phyloP scores from a whole-genome alignment of 2,888 invertebrate species.

The Sussaba pulchella region DNA sequence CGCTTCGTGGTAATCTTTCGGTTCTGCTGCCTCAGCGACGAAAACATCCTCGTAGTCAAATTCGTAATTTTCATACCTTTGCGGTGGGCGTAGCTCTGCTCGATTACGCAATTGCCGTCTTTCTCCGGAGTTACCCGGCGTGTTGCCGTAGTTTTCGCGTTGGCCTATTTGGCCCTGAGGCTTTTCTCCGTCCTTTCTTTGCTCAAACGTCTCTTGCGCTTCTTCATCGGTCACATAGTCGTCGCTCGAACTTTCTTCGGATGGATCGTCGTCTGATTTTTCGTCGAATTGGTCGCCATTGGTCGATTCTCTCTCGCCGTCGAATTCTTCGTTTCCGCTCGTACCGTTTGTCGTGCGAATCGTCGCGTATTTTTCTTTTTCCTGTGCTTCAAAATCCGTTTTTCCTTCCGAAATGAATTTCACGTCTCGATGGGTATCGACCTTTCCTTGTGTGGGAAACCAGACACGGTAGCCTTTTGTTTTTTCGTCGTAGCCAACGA shows the following conservation, averaged over 20 bases:
- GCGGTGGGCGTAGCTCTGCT: slow-evolving; percentile 1
- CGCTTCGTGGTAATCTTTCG: slow-evolving; percentile 31
- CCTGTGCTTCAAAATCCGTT: not conserved
- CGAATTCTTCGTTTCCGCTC: no score
- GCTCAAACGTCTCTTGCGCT: not conserved
- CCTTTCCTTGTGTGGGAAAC: slow-evolving; percentile 30
- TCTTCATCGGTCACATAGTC: not conserved
- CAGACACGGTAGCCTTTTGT: slow-evolving; percentile 75
- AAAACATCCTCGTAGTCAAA: slow-evolving; percentile 5
- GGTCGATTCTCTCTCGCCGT: no score
- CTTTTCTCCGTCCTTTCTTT: not conserved
- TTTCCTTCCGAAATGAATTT: slow-evolving; percentile 19
- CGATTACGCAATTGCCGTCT: slow-evolving; percentile 1
- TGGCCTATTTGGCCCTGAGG: not conserved
- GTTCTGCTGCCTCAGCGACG: not conserved
- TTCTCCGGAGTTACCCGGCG: not conserved
- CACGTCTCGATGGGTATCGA: slow-evolving; percentile 5
- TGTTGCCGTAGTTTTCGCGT: not conserved
- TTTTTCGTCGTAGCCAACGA: slow-evolving; percentile 75
- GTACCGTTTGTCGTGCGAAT: slow-evolving; percentile 13
- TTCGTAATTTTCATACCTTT: not conserved
- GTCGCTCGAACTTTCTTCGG: not conserved
- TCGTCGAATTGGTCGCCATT: no score
- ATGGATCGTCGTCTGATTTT: no score
- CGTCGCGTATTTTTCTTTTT: not conserved